Evolutionary conservation across 2,888 invertebrate species (phyloP), one percentile per base, ranked within the genome.

Genomic region (Drosophila sordidula): DNA sequence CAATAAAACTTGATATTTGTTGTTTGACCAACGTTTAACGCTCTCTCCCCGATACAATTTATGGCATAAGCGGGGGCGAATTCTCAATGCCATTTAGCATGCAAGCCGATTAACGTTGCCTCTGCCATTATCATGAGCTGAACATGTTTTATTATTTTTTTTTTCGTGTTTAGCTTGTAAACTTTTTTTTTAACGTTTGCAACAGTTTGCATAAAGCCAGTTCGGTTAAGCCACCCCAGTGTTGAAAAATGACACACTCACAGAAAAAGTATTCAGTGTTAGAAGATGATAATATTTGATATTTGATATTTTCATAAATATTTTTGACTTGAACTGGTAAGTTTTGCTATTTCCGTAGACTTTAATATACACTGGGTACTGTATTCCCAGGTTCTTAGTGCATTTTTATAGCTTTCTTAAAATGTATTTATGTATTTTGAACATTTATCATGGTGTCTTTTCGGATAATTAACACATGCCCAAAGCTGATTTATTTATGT

Each of bases 401-500:
- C 32, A 42, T 41, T 59, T 72, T 73, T 44, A 58, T 45, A 36
- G 39, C 18, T 56, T 41, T 39, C 63, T 22, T 51, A 18, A 57
- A 75, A 72, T 68, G 73, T 64, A 54, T 64, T 73, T 68, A 75
- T 68, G 57, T 56, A 11, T 29, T 41, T 22, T 11, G 11, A 16
- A 54, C 42, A 54, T 46, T 65, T 72, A 39, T 50, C 26, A 32
- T 18, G 12, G n/a, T 32, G 26, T n/a, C 64, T 44, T 41, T 14
- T 26, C 54, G 70, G 81, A 87, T 89, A 90, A 89, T 89, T 86
- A 89, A 89, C 89, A 89, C 89, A 85, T 89, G 90, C 58, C 75
- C 67, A 45, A 56, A 78, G 87, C 80, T 90, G 89, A 90, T 91
- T 91, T 91, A 89, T 90, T 86, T 88, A 81, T 90, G 82, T 72